A percentile compares a stretch with the other conserved stretches of the same genome.
Evolutionary conservation across 2,797 vertebrate species (phyloP).

Genomic region (Myotis daubentonii): DNA sequence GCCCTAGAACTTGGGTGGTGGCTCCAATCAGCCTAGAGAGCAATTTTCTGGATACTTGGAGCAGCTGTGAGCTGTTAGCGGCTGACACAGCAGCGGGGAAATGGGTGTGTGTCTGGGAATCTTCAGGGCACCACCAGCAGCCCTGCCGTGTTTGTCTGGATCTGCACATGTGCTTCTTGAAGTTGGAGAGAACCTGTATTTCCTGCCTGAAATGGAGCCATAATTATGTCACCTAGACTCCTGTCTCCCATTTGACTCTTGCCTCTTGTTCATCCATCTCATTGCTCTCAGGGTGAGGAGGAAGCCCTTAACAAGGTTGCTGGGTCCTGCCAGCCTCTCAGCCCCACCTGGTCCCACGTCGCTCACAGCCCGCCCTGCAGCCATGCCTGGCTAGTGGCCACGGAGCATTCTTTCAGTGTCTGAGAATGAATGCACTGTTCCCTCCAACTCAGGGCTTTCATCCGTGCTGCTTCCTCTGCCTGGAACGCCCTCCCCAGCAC

Average conservation of each 20-base stretch:
- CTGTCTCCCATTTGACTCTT: background rate
- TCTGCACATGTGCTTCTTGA: background rate
- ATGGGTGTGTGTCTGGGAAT: too few species aligned
- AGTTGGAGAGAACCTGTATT: background rate
- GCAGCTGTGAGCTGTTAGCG: background rate
- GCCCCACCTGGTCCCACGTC: background rate
- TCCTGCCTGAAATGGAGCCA: background rate
- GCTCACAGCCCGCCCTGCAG: background rate
- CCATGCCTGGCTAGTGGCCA: background rate
- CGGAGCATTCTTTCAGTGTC: too few species aligned
- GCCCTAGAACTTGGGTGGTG: background rate
- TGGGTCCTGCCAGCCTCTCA: background rate
- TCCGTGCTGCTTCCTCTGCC: background rate
- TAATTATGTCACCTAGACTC: background rate
- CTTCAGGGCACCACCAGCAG: background rate
- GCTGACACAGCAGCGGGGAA: background rate
- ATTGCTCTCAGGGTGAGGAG: background rate
- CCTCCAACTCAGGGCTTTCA: background rate
- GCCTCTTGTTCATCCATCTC: background rate
- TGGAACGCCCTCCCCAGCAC: background rate
- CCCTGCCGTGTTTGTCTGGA: background rate
- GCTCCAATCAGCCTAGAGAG: background rate
- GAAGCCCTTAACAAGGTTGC: background rate
- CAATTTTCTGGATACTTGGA: background rate
- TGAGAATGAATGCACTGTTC: fast-evolving